phyloP scores from a whole-genome alignment of 2,113 vertebrate genomes.

The Scartelaos histophorus region DNA sequence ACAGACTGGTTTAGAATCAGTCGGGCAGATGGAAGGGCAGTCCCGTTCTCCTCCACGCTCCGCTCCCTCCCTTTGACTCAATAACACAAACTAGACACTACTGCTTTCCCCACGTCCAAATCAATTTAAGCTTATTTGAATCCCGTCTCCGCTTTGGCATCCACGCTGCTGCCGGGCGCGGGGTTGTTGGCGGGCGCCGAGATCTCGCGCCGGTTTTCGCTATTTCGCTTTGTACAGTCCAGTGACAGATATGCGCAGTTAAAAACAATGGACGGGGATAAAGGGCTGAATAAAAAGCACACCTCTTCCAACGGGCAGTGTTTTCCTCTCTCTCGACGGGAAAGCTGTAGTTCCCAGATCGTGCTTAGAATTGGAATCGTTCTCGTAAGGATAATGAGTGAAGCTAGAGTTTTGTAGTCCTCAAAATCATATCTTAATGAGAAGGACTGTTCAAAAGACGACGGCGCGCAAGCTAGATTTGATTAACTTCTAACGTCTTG shows the following conservation, averaged over 20 bases:
- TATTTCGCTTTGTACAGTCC: not conserved
- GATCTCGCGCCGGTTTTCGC: not conserved
- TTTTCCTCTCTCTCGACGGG: not conserved
- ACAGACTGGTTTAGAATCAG: too few species aligned
- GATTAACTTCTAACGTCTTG: too few species aligned
- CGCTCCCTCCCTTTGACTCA: constrained; percentile 33
- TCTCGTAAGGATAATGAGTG: too few species aligned
- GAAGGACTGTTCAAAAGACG: too few species aligned
- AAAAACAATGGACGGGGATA: not conserved
- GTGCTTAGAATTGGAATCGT: too few species aligned
- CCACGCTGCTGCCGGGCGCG: not conserved
- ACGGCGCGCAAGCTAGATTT: too few species aligned
- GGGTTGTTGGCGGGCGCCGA: not conserved
- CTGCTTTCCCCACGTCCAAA: constrained; percentile 24
- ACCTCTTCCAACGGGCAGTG: not conserved
- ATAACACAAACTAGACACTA: constrained; percentile 29
- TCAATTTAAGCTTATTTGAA: constrained; percentile 19
- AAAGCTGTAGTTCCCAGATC: not conserved
- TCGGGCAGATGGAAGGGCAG: constrained; percentile 45
- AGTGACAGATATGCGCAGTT: not conserved
- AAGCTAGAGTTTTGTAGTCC: too few species aligned
- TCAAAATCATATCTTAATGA: too few species aligned
- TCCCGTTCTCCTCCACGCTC: constrained; percentile 57
- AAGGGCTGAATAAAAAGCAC: not conserved
- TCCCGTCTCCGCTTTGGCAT: not conserved